A percentile compares a stretch with the other conserved stretches of the same genome.
phyloP scores from a whole-genome alignment of 2,797 vertebrate species.

The Salmo trutta region DNA sequence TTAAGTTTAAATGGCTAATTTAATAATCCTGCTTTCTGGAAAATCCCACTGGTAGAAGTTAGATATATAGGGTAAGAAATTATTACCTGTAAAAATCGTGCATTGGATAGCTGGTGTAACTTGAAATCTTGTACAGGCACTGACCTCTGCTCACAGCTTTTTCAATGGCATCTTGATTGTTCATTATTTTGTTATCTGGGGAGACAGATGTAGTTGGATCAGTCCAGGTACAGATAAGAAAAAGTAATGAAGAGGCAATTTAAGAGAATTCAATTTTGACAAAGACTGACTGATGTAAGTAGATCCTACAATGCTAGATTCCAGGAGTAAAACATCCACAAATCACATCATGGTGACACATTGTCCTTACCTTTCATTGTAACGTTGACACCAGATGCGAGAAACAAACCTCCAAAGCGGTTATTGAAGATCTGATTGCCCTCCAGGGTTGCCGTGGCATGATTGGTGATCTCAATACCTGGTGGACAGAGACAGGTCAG shows the following conservation, averaged over 20 bases:
- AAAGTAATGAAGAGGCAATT: not conserved
- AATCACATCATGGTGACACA: not conserved
- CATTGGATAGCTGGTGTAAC: conserved; percentile 99
- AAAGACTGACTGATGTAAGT: not conserved
- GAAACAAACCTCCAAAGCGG: conserved; percentile 97
- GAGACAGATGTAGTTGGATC: not conserved
- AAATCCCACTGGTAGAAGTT: too few species aligned
- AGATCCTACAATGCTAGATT: not conserved
- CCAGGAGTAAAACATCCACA: too few species aligned
- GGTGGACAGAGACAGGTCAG: not conserved
- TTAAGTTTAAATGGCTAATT: too few species aligned
- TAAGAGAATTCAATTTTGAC: not conserved
- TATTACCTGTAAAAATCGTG: conserved; percentile 99
- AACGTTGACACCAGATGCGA: conserved; percentile 98
- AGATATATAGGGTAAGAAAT: conserved; percentile 10
- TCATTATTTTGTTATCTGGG: conserved; percentile 99
- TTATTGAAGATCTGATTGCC: conserved; percentile 99
- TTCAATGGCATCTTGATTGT: conserved; percentile 99
- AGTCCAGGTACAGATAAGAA: not conserved
- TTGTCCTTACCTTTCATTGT: conserved; percentile 94
- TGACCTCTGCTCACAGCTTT: conserved; percentile 99
- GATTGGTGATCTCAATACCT: conserved; percentile 99
- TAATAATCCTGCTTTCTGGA: too few species aligned
- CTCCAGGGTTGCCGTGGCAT: conserved; percentile 97
- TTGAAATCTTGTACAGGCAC: conserved; percentile 99